Percentiles rank a stretch among this genome's conserved stretches.
Conservation (phyloP, 2,797 vertebrate species). For the Lagorchestes hirsutus region DNA sequence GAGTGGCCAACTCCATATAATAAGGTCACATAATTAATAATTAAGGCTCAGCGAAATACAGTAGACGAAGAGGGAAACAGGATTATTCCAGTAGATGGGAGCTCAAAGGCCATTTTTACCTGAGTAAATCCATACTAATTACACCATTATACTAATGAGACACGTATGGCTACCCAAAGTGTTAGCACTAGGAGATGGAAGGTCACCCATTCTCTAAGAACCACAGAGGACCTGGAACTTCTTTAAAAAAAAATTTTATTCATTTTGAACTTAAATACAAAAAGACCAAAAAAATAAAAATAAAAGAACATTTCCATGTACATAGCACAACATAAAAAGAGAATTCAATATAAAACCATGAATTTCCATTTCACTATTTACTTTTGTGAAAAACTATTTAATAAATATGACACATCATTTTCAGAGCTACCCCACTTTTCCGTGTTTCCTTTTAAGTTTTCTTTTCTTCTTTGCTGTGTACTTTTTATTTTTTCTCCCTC, state of each 20-base stretch:
- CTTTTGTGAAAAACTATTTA: not conserved
- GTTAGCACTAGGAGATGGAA: not conserved
- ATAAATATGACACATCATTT: not conserved
- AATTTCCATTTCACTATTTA: not conserved
- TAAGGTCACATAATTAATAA: not conserved
- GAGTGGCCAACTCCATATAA: not conserved
- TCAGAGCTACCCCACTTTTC: not conserved
- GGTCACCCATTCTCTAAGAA: not conserved
- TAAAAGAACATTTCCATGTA: not conserved
- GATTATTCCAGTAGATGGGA: not conserved
- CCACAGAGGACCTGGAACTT: not conserved
- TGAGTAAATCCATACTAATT: not conserved
- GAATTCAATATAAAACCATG: not conserved
- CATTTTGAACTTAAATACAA: not conserved
- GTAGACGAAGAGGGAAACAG: not conserved
- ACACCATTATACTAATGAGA: not conserved
- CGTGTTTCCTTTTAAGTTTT: not conserved
- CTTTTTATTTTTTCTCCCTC: not conserved
- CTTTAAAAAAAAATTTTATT: not conserved
- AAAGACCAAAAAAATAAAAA: not conserved
- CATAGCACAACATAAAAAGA: not conserved
- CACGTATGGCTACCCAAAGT: not conserved
- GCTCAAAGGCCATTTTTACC: not conserved
- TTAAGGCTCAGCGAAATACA: not conserved
- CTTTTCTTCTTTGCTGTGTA: not conserved